Conservation (phyloP, 2,113 vertebrate genomes). For the Microtus oregoni region DNA sequence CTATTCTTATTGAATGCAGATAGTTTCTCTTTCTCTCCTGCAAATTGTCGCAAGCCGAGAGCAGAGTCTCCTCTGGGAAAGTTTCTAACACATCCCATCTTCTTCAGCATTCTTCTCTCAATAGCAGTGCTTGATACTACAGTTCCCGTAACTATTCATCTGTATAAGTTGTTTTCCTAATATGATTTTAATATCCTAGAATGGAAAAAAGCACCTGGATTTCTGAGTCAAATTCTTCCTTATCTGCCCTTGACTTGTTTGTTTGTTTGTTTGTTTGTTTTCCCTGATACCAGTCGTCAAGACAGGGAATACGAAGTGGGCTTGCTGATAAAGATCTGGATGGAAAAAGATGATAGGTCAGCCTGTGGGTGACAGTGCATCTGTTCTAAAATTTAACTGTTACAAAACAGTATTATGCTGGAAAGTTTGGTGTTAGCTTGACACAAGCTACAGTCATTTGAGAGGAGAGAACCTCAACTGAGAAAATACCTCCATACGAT, state of each 20-base stretch:
- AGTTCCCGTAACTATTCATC: constrained; percentile 4
- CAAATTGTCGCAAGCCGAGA: constrained; percentile 5
- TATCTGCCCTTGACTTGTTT: background rate
- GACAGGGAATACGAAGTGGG: background rate
- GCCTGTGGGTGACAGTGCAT: background rate
- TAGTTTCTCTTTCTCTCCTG: constrained; percentile 21
- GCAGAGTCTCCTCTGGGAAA: constrained; percentile 12
- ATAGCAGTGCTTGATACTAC: constrained; percentile 17
- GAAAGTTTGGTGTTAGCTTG: background rate
- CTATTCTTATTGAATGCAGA: background rate
- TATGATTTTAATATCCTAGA: constrained; percentile 45
- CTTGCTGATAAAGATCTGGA: background rate
- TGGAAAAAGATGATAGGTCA: background rate
- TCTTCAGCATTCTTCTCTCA: constrained; percentile 27
- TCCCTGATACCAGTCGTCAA: constrained; percentile 8
- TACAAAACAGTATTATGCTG: background rate
- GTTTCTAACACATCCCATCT: background rate
- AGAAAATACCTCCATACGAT: background rate
- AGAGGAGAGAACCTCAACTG: background rate
- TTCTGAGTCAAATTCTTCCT: constrained; percentile 29
- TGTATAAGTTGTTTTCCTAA: background rate
- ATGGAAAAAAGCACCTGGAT: background rate
- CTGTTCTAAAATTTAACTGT: constrained; percentile 31
- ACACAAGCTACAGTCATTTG: background rate
- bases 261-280: background rate